phyloP scores from a whole-genome alignment of 2,888 invertebrate species.

The Mayetiola destructor region DNA sequence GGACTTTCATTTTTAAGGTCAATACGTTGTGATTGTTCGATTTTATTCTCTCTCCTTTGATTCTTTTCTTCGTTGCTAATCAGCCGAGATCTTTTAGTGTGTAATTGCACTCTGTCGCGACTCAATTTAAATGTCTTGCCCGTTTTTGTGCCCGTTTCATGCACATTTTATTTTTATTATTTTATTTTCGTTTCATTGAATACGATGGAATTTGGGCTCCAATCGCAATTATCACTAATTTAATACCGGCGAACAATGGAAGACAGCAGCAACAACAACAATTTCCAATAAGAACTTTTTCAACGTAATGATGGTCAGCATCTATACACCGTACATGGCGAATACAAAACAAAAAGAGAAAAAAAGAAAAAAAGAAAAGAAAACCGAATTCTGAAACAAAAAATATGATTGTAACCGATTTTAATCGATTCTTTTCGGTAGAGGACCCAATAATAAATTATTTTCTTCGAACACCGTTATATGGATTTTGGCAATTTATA shows the following conservation, averaged over 20 bases:
- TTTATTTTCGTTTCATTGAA: neutral
- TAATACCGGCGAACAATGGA: neutral
- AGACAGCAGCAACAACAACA: no score
- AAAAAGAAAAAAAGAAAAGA: no score
- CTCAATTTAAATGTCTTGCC: conserved; percentile 9
- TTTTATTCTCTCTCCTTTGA: no score
- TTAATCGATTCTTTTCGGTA: conserved; percentile 3
- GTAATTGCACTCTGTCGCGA: conserved; percentile 11
- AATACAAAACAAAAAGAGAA: no score
- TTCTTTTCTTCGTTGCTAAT: no score
- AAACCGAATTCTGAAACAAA: neutral
- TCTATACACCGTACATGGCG: no score
- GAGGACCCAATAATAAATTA: conserved; percentile 2
- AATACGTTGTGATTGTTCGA: neutral
- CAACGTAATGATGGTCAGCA: no score
- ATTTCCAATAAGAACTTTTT: no score
- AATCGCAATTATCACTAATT: conserved; percentile 11
- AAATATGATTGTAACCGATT: conserved; percentile 10
- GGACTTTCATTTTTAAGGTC: conserved; percentile 6
- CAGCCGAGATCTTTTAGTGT: neutral
- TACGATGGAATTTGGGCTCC: neutral
- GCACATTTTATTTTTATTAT: neutral
- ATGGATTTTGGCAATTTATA: no score
- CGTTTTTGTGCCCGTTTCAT: no score
- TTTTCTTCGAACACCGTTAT: conserved; percentile 4